Evolutionary conservation across 2,888 invertebrate genomes (phyloP).

Genomic region (Venusia cambrica): DNA sequence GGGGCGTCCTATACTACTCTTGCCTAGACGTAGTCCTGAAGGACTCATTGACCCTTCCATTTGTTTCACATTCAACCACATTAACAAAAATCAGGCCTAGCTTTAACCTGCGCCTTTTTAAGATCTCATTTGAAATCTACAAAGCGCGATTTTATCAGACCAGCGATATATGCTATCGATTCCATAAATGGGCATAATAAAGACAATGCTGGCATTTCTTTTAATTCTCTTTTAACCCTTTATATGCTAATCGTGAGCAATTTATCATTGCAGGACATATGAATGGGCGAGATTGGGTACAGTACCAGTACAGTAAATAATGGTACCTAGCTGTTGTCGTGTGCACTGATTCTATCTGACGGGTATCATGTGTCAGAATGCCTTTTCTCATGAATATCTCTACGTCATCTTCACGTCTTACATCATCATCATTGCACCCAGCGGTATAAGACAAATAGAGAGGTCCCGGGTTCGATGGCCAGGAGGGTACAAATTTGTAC

Average conservation of each 20-base stretch:
- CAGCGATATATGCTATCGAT: slow-evolving; percentile 35
- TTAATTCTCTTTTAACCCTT: slow-evolving; percentile 55
- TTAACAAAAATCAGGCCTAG: too few relatives aligned
- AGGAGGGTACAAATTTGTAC: too few relatives aligned
- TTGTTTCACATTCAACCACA: too few relatives aligned
- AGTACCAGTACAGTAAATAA: slow-evolving; percentile 44
- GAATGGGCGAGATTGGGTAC: slow-evolving; percentile 60
- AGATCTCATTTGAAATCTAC: slow-evolving; percentile 2
- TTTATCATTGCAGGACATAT: slow-evolving; percentile 70
- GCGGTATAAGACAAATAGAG: too few relatives aligned
- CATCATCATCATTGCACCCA: too few relatives aligned
- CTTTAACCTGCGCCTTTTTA: too few relatives aligned
- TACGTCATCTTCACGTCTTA: neutral
- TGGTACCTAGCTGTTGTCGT: slow-evolving; percentile 37
- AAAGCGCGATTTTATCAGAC: slow-evolving; percentile 20
- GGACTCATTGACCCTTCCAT: too few relatives aligned
- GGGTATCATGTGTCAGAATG: slow-evolving; percentile 11
- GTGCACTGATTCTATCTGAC: slow-evolving; percentile 21
- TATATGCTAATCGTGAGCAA: slow-evolving; percentile 69
- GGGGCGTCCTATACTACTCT: too few relatives aligned
- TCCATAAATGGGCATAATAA: slow-evolving; percentile 47
- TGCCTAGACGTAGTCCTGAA: too few relatives aligned
- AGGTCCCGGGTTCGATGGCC: too few relatives aligned
- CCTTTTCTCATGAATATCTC: slow-evolving; percentile 2
- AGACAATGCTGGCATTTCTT: slow-evolving; percentile 52